phyloP scores from a whole-genome alignment of 2,888 invertebrate genomes.

The Apamea epomidion region DNA sequence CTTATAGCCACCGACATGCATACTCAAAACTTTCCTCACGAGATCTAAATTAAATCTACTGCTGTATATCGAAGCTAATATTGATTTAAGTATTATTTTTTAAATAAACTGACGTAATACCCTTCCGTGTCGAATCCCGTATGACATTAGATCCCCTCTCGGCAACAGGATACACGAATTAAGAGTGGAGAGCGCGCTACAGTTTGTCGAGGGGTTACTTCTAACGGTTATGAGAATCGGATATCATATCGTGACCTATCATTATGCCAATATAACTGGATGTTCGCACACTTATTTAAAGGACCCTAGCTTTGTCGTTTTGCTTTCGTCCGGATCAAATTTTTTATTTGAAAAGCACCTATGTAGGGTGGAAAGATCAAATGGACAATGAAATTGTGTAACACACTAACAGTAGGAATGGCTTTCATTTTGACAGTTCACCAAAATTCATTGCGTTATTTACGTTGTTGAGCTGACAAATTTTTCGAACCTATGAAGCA shows the following conservation, averaged over 20 bases:
- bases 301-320: not conserved
- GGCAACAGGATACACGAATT: constrained; percentile 67
- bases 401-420: no score
- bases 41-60: not conserved
- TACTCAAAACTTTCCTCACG: no score
- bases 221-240: constrained; percentile 66
- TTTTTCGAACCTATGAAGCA: no score
- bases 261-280: constrained; percentile 15
- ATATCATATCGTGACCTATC: constrained; percentile 43
- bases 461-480: no score
- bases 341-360: not conserved
- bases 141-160: constrained; percentile 62
- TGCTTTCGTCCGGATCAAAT: not conserved
- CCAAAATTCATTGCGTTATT: no score
- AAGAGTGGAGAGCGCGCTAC: constrained; percentile 48
- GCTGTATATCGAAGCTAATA: constrained; percentile 5
- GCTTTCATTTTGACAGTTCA: no score
- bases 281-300: constrained; percentile 31
- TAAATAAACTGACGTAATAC: not conserved
- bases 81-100: not conserved
- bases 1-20: no score
- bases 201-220: constrained; percentile 62
- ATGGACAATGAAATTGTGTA: no score
- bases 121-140: constrained; percentile 53
- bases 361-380: no score